Conservation (phyloP, 2,797 vertebrate genomes). For the Xenopus petersii region DNA sequence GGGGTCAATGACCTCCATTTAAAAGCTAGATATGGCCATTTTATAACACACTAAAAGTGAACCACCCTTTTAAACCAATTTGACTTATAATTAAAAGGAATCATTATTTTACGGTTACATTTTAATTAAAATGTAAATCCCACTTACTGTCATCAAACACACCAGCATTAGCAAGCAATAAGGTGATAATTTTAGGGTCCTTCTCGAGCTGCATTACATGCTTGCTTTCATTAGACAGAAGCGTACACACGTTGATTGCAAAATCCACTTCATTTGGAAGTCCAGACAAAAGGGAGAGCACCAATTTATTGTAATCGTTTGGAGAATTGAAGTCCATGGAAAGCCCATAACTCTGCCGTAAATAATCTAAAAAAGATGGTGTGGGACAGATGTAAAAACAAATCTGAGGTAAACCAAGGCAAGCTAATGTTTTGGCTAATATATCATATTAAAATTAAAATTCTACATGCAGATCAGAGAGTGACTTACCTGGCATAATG, state of each 20-base stretch:
- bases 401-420: no score
- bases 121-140: not conserved
- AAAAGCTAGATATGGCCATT: no score
- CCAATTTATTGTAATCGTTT: constrained; percentile 98
- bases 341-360: constrained; percentile 98
- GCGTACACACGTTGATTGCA: constrained; percentile 97
- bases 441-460: no score
- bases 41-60: no score
- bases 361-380: constrained; percentile 79
- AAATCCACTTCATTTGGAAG: constrained; percentile 99
- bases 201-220: constrained; percentile 99
- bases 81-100: no score
- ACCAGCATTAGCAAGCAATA: constrained; percentile 94
- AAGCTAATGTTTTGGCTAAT: no score
- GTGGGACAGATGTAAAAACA: no score
- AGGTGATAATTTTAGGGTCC: constrained; percentile 95
- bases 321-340: constrained; percentile 91
- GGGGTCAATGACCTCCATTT: no score
- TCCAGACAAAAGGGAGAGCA: constrained; percentile 97
- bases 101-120: no score
- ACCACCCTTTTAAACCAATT: no score
- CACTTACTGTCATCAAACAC: constrained; percentile 97
- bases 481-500: constrained; percentile 82
- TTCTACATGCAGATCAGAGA: no score
- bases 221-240: constrained; percentile 98